A percentile compares a stretch with the other conserved stretches of the same genome.
phyloP scores from a whole-genome alignment of 1,140 invertebrate genomes.

The Lethocerus indicus region DNA sequence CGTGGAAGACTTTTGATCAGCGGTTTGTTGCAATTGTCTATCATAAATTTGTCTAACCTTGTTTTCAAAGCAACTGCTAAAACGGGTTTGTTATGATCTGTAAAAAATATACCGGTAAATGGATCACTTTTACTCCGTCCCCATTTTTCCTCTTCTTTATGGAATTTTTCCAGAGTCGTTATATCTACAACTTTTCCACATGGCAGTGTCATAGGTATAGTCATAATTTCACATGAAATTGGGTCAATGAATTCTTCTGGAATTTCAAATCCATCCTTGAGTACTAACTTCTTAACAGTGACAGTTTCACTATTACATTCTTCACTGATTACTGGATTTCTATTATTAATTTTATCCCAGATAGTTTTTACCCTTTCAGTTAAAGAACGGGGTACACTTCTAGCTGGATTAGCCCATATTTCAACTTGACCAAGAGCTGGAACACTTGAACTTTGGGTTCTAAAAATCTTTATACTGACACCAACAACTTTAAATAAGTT shows the following conservation, averaged over 20 bases:
- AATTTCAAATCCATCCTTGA: constrained; percentile 23
- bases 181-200: constrained; percentile 62
- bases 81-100: constrained; percentile 35
- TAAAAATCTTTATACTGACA: constrained; percentile 33
- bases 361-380: constrained; percentile 26
- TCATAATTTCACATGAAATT: constrained; percentile 65
- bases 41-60: constrained; percentile 58
- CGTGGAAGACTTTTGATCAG: constrained; percentile 40
- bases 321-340: constrained; percentile 13
- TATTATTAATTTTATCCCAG: constrained; percentile 22
- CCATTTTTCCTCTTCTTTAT: constrained; percentile 43
- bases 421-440: constrained; percentile 40
- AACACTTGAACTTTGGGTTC: constrained; percentile 34
- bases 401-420: constrained; percentile 41
- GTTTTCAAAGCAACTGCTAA: constrained; percentile 48
- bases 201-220: constrained; percentile 50
- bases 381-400: constrained; percentile 26
- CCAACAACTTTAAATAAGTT: constrained; percentile 21
- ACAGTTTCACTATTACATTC: background rate
- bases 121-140: constrained; percentile 56
- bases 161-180: constrained; percentile 52
- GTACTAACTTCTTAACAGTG: background rate
- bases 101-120: constrained; percentile 57
- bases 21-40: constrained; percentile 33
- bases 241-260: constrained; percentile 66